Evolutionary conservation across 2,888 invertebrate species (phyloP).

Genomic region (Erebia aethiops): DNA sequence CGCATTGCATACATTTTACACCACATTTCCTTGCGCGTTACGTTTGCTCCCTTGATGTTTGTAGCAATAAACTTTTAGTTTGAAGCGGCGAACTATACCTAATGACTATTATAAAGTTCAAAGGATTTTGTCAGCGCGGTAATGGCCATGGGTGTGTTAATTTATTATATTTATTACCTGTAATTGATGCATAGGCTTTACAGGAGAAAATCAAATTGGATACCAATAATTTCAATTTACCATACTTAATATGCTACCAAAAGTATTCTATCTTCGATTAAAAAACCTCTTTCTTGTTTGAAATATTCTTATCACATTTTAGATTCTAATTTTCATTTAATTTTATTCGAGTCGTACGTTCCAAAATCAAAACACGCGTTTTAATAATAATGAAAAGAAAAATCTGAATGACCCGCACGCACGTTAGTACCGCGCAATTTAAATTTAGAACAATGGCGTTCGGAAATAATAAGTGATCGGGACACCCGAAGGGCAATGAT

Average conservation of each 20-base stretch:
- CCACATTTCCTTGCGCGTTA: conserved; percentile 59
- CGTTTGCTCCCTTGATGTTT: conserved; percentile 59
- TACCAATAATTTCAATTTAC: not conserved
- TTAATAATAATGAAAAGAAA: conserved; percentile 32
- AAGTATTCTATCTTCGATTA: too few species aligned
- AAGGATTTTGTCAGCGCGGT: conserved; percentile 35
- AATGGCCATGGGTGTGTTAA: conserved; percentile 5
- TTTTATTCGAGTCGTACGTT: not conserved
- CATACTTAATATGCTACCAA: too few species aligned
- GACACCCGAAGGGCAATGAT: conserved; percentile 55
- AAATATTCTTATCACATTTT: too few species aligned
- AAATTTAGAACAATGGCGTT: conserved; percentile 58
- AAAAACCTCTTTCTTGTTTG: too few species aligned
- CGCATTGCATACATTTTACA: conserved; percentile 54
- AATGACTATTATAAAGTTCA: conserved; percentile 50
- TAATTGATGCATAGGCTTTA: not conserved
- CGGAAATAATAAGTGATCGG: conserved; percentile 65
- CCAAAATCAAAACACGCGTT: conserved; percentile 4
- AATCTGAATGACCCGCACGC: conserved; percentile 44
- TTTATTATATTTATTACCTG: not conserved
- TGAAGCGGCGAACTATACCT: conserved; percentile 47
- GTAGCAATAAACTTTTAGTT: conserved; percentile 56
- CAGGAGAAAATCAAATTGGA: not conserved
- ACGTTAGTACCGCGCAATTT: conserved; percentile 48
- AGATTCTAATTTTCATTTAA: not conserved